Evolutionary conservation across 92 coral and sea anemone species (phyloP).

Genomic region (Parazoanthus darwini): DNA sequence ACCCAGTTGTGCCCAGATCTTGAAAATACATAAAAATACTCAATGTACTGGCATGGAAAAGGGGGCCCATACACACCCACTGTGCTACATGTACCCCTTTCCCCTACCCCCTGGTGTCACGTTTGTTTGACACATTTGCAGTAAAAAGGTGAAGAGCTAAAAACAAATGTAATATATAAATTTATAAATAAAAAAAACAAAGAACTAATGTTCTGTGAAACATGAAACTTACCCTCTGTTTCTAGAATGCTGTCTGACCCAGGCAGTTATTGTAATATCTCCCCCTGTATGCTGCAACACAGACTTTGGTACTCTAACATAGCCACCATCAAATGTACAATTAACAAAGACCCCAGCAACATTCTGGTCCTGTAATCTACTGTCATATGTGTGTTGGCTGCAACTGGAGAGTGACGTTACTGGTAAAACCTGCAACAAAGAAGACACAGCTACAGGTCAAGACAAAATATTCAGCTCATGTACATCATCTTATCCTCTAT

Average conservation of each 20-base stretch:
- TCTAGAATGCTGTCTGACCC: neutral
- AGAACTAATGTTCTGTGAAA: no score
- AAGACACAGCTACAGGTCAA: neutral
- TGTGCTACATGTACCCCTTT: neutral
- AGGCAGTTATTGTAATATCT: slow-evolving; percentile 22
- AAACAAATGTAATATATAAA: no score
- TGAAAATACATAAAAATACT: neutral
- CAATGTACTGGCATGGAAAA: neutral
- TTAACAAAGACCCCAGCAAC: neutral
- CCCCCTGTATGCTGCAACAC: neutral
- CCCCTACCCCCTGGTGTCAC: neutral
- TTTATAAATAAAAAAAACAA: no score
- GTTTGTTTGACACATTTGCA: no score
- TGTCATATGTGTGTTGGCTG: neutral
- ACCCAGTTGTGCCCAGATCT: neutral
- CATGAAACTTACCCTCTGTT: slow-evolving; percentile 12
- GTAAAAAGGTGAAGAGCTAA: no score
- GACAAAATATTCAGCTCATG: no score
- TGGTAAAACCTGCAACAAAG: neutral
- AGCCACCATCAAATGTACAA: neutral
- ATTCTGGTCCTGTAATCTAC: neutral
- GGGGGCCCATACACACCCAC: neutral
- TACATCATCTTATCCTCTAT: no score
- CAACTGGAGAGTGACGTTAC: neutral
- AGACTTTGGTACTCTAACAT: slow-evolving; percentile 6